Base-by-base conservation (phyloP, 2,113 vertebrate species). In the Saguinus midas region DNA sequence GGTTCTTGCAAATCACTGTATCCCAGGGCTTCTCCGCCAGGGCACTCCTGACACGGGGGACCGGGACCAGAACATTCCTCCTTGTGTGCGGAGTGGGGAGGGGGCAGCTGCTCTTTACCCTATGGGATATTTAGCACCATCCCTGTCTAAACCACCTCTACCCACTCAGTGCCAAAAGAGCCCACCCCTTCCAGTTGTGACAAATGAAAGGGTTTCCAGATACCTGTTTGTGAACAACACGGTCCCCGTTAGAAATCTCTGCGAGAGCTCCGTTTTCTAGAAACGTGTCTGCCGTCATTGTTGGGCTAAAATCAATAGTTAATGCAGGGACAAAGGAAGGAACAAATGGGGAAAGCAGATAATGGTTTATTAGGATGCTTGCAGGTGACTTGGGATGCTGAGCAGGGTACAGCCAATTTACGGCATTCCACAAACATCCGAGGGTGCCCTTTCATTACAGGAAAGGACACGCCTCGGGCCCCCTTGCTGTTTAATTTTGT, bases 41-140 rank as follows among this genome's bases (percentile, higher is more conserved):
- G 40, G 35, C 35, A 5, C 64, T 17, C 5, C 40, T n/a, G 58
- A 57, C 11, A 6, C 6, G 18, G 3, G 20, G 13, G 43, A 6
- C 8, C 1, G 45, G n/a, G 14, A 7, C 48, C 16, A 4, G 52
- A 40, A 61, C 2, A 12, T 6, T 50, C 43, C 48, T 16, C 5
- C 18, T 1, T 9, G 58, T 12, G 3, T 10, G 20, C 21, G 8
- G 12, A 14, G 23, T 27, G 23, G 5, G 43, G 1, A 1, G 3
- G 29, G 14, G 8, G 20, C 6, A 8, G 16, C 27, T 16, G 10
- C 27, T 55, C 55, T 55, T 76, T 1, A 2, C 45, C 1, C 1
- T 27, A 18, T 0, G 20, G 27, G n/a, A 17, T 5, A 50, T 29
- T 70, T 2, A 23, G 32, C 57, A 45, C 37, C 48, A 23, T 1